Conservation (phyloP, 1,140 invertebrate species). For the Drosophila littoralis region DNA sequence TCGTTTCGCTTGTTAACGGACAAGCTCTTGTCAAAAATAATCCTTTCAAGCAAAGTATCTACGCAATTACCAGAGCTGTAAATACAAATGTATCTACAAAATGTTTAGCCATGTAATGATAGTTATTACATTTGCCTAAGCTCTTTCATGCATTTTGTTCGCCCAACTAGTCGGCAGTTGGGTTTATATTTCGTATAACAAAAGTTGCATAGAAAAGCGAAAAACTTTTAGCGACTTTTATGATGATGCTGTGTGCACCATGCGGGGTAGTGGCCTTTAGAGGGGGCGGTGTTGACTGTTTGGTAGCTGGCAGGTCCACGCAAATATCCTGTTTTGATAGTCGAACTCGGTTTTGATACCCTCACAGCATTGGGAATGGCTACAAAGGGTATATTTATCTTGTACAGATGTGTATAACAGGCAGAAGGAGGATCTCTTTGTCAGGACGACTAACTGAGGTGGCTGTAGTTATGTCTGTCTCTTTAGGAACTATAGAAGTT, state of each 20-base stretch:
- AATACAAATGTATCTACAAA: slow-evolving; percentile 56
- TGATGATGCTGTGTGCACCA: slow-evolving; percentile 28
- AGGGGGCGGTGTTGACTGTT: background rate
- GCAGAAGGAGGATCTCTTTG: too few relatives aligned
- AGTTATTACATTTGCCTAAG: slow-evolving; percentile 63
- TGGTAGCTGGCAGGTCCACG: slow-evolving; percentile 20
- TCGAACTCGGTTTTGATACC: slow-evolving; percentile 49
- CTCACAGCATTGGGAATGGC: too few relatives aligned
- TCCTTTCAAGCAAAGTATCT: slow-evolving; percentile 12
- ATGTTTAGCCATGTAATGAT: slow-evolving; percentile 55
- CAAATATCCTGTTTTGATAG: slow-evolving; percentile 76
- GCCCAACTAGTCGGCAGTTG: slow-evolving; percentile 1
- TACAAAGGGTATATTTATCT: too few relatives aligned
- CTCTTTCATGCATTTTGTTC: slow-evolving; percentile 37
- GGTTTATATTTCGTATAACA: slow-evolving; percentile 29
- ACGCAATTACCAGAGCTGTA: slow-evolving; percentile 37
- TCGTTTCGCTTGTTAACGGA: background rate
- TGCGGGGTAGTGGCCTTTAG: background rate
- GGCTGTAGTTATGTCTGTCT: too few relatives aligned
- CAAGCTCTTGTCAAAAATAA: background rate
- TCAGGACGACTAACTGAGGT: too few relatives aligned
- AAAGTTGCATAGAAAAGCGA: slow-evolving; percentile 54
- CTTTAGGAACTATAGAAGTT: too few relatives aligned
- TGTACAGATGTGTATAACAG: too few relatives aligned
- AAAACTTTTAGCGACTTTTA: slow-evolving; percentile 64